A percentile compares a stretch with the other conserved stretches of the same genome.
Conservation (phyloP, 1,140 invertebrate species). For the Camponotus pennsylvanicus region DNA sequence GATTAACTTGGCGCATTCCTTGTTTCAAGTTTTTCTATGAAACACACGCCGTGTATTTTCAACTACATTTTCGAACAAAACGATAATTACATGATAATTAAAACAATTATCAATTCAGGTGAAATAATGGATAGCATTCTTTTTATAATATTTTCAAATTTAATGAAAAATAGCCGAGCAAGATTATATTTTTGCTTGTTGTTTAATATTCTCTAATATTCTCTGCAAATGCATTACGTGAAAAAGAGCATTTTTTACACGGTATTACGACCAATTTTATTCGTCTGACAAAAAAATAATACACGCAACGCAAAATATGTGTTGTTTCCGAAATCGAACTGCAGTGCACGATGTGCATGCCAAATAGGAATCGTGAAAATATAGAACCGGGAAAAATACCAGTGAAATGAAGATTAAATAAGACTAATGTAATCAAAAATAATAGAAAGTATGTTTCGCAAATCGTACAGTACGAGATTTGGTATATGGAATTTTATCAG, state of each 20-base stretch:
- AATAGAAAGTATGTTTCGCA: background rate
- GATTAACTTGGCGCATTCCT: background rate
- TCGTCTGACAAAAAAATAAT: slow-evolving; percentile 15
- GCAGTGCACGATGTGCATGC: background rate
- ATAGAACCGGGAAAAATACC: background rate
- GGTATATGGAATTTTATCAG: background rate
- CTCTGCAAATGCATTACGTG: background rate
- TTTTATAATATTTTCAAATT: background rate
- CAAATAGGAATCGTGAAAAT: background rate
- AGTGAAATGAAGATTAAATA: slow-evolving; percentile 31
- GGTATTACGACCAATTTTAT: background rate
- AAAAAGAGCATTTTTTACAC: background rate
- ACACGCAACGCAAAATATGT: background rate
- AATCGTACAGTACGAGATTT: background rate
- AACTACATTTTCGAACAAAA: background rate
- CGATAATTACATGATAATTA: background rate
- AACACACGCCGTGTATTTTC: background rate
- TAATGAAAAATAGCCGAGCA: background rate
- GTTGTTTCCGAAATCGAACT: slow-evolving; percentile 8
- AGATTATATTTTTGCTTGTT: background rate
- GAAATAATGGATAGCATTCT: background rate
- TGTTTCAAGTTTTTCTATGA: background rate
- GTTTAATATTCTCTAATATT: background rate
- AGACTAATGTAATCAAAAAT: slow-evolving; percentile 4
- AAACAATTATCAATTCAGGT: background rate